These are phyloP conservation scores for Acheta domesticus DNA, from an alignment of 2,888 invertebrate species.

Conservation along the genomic window DNA sequence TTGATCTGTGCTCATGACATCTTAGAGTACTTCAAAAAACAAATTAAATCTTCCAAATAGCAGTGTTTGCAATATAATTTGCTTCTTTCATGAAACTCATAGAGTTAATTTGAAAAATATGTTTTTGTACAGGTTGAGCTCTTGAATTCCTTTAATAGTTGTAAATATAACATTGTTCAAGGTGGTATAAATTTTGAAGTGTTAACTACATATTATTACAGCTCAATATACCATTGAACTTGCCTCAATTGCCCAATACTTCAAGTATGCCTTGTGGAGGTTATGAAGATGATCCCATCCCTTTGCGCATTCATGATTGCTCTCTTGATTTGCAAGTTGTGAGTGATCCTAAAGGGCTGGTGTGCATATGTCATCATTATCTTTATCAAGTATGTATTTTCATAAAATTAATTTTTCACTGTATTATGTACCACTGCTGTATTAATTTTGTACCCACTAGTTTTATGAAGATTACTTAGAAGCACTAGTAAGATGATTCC, in stretches of 20 bases:
- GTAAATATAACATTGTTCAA: no score
- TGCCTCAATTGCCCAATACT: constrained; percentile 64
- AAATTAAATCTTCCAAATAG: no score
- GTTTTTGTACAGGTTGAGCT: no score
- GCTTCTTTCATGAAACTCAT: no score
- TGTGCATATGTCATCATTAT: constrained; percentile 79
- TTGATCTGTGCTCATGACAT: no score
- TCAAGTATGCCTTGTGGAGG: constrained; percentile 58
- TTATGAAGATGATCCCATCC: constrained; percentile 78
- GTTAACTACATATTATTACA: constrained; percentile 43
- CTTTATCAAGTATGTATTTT: constrained; percentile 58
- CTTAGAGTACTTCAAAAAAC: no score
- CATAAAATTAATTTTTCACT: constrained; percentile 23
- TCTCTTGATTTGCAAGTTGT: constrained; percentile 75
- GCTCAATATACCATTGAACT: constrained; percentile 79
- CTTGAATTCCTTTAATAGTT: no score
- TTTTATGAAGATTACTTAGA: not conserved
- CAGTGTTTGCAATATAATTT: no score
- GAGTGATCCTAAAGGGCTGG: constrained; percentile 68
- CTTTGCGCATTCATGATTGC: constrained; percentile 76
- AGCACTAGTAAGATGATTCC: no score
- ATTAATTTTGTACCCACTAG: not conserved
- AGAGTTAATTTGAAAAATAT: no score
- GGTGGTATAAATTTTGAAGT: no score
- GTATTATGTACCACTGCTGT: not conserved